Evolutionary conservation across 2,797 vertebrate genomes (phyloP).

Genomic region (Hydrocynus forskahlii): DNA sequence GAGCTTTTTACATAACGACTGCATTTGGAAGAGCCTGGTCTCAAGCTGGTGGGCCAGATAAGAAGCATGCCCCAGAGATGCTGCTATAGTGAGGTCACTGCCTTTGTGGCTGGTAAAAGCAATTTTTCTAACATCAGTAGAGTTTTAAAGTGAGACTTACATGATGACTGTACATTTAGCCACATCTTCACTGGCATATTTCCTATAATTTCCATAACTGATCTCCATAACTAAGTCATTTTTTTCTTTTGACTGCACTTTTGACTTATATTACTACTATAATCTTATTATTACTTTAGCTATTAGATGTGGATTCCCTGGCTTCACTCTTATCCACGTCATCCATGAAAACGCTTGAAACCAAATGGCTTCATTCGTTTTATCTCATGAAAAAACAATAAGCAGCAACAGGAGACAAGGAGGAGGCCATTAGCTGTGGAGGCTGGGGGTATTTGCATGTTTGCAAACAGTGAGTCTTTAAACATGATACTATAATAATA

Average conservation of each 20-base stretch:
- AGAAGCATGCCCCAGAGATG: too few relatives aligned
- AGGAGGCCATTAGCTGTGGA: slow-evolving; percentile 23
- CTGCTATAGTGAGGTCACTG: too few relatives aligned
- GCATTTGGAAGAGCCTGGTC: too few relatives aligned
- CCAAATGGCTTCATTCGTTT: neutral
- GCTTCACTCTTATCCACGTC: neutral
- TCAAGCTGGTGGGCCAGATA: too few relatives aligned
- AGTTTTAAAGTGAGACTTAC: neutral
- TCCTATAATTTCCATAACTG: neutral
- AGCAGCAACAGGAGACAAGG: neutral
- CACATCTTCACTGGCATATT: neutral
- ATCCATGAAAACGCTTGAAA: neutral
- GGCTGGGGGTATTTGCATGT: neutral
- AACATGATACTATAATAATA: slow-evolving; percentile 56
- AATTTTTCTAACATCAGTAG: neutral
- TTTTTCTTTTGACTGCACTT: neutral
- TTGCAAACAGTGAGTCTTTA: slow-evolving; percentile 32
- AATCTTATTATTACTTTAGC: too few relatives aligned
- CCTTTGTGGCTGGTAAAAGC: too few relatives aligned
- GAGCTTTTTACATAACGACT: too few relatives aligned
- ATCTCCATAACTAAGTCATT: neutral
- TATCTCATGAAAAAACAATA: neutral
- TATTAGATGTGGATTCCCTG: neutral
- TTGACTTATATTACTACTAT: neutral
- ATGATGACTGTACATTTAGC: neutral